Evolutionary conservation across 2,888 invertebrate genomes (phyloP).

Genomic region (Diadegma fenestrale): DNA sequence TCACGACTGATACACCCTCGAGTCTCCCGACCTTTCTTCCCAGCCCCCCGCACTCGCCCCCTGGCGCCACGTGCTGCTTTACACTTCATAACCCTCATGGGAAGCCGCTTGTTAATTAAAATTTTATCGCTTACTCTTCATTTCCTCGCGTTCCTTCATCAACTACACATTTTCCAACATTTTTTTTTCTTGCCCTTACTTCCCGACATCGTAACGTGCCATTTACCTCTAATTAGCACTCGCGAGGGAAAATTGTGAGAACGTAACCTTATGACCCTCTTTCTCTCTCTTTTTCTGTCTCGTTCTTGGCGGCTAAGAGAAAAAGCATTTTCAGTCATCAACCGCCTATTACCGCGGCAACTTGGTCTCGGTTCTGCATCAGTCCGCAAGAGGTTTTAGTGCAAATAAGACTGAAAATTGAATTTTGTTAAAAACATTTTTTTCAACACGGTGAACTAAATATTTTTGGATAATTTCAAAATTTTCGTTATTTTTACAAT

Average conservation of each 20-base stretch:
- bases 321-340: not conserved
- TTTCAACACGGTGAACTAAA: too few species aligned
- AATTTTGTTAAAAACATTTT: too few species aligned
- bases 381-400: not conserved
- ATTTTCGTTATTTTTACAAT: too few species aligned
- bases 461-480: too few species aligned
- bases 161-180: not conserved
- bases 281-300: not conserved
- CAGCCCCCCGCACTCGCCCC: not conserved
- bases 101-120: not conserved
- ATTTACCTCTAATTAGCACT: not conserved
- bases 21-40: not conserved
- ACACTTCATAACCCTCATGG: not conserved
- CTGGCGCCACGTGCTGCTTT: too few species aligned
- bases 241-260: not conserved
- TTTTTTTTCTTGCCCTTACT: not conserved
- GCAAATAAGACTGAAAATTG: too few species aligned
- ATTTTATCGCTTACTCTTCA: not conserved
- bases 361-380: not conserved
- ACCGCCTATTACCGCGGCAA: too few species aligned
- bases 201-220: not conserved
- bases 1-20: not conserved
- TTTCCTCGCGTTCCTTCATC: not conserved
- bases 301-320: not conserved
- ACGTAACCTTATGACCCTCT: not conserved